Base-by-base conservation (phyloP, 1,140 invertebrate species). In the Mactra quadrangularis region DNA sequence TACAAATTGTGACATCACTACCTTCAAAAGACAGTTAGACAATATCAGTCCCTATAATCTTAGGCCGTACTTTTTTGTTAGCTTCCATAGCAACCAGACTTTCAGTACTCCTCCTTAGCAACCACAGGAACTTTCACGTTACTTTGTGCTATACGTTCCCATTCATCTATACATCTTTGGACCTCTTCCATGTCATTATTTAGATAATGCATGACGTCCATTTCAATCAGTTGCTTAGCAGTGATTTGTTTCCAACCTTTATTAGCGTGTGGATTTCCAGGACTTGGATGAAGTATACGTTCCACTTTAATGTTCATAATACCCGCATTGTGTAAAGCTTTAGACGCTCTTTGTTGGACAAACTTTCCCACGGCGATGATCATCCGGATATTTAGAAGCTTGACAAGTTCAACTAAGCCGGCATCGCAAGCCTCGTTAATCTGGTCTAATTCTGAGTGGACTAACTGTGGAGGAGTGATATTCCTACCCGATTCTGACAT, bases 281-380 rank as follows among this genome's bases (percentile, higher is more conserved):
- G 97, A 93, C 97, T 98, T 38, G 97, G 97, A 93, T 98, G 97
- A 55, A 96, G 95, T 85, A 98, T 94, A 53, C 94, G 95, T 4
- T 96, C 88, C 19, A 97, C 93, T 94, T 95, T 90, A 41, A 95
- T 92, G 84, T 89, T 76, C 59, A 75, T 81, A 31, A 78, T 70
- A 72, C 90, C 95, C 94, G 92, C 94, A 90, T 90, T 88, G 60
- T 95, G 94, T 0, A 96, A 87, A 19, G 95, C 94, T 81, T 94
- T 94, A 57, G 94, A 92, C 9, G 96, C 94, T 85, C 95, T 94
- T 64, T 95, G 95, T 89, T 96, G 94, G 27, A 96, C 96, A 93
- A 97, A 98, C 87, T 95, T 95, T 9, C 97, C 97, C 78, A 98
- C 94, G 1, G 96, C 96, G 33, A 98, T 93, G 25, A 98, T 92